phyloP scores from a whole-genome alignment of 1,140 invertebrate genomes.

The Diabrotica undecimpunctata region DNA sequence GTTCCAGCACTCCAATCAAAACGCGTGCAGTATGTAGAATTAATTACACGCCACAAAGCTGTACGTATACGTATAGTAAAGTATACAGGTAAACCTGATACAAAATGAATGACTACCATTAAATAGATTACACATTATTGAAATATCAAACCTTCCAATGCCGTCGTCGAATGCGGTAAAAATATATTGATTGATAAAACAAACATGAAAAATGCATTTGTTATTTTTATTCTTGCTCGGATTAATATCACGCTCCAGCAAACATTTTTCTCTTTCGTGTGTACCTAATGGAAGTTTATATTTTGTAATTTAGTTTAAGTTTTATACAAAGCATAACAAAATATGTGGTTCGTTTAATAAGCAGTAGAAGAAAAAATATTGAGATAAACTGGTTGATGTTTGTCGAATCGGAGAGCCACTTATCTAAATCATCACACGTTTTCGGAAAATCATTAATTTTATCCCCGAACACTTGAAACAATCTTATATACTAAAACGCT shows the following conservation, averaged over 20 bases:
- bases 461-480: too few species aligned
- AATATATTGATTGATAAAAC: conserved; percentile 17
- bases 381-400: too few species aligned
- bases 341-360: too few species aligned
- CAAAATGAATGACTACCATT: conserved; percentile 21
- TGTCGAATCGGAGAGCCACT: too few species aligned
- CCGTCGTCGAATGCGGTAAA: conserved; percentile 10
- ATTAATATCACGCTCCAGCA: conserved; percentile 19
- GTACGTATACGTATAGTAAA: neutral
- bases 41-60: conserved; percentile 12
- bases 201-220: conserved; percentile 29
- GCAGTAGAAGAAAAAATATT: too few species aligned
- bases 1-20: conserved; percentile 11
- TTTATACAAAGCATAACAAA: too few species aligned
- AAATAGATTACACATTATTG: conserved; percentile 24
- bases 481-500: too few species aligned
- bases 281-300: too few species aligned
- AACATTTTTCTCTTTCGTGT: conserved; percentile 5
- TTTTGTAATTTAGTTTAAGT: too few species aligned
- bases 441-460: too few species aligned
- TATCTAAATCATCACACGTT: too few species aligned
- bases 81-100: conserved; percentile 4
- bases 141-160: conserved; percentile 19
- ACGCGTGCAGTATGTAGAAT: conserved; percentile 7
- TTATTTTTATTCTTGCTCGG: conserved; percentile 27